phyloP scores from a whole-genome alignment of 2,113 vertebrate species.

The Steatornis caripensis region DNA sequence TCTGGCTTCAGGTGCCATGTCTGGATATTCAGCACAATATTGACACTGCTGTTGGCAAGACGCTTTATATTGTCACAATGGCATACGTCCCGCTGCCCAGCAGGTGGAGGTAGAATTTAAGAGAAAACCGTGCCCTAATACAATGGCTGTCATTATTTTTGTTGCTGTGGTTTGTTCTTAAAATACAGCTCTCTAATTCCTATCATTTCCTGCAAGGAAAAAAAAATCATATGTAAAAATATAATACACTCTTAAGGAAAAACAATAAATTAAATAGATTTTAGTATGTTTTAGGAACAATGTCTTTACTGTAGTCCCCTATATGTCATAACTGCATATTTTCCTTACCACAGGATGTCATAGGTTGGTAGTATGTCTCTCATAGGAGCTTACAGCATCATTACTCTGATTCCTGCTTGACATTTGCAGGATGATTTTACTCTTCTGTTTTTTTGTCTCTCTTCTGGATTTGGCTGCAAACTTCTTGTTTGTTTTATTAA shows the following conservation, averaged over 20 bases:
- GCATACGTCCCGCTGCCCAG: neutral
- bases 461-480: neutral
- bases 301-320: neutral
- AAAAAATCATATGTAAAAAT: neutral
- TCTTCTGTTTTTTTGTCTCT: neutral
- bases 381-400: neutral
- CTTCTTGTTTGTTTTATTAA: neutral
- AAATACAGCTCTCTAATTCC: neutral
- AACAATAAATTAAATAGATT: neutral
- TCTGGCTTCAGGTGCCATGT: neutral
- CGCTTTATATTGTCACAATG: neutral
- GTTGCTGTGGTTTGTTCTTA: neutral
- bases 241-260: neutral
- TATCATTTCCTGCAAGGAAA: neutral
- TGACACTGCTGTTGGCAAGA: neutral
- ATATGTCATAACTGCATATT: neutral
- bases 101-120: neutral
- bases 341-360: neutral
- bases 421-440: neutral
- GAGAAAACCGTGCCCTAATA: neutral
- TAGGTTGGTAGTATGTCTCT: neutral
- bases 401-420: neutral
- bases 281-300: neutral
- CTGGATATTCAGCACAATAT: neutral
- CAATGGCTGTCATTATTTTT: neutral